Evolutionary conservation across 1,140 invertebrate species (phyloP).

Genomic region (Ridgeia piscesae): DNA sequence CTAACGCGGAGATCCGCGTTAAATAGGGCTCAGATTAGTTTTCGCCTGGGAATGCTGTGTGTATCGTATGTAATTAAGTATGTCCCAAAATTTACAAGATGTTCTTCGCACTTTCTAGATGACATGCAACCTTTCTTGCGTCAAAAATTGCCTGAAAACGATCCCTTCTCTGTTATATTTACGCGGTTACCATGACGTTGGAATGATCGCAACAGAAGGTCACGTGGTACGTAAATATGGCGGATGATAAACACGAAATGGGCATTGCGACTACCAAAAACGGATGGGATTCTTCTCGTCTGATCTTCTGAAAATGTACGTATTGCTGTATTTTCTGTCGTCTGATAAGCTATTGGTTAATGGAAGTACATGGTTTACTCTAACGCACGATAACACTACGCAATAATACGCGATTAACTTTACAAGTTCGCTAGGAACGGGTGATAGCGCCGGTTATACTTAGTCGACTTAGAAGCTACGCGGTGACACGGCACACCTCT

Average conservation of each 20-base stretch:
- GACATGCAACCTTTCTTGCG: neutral
- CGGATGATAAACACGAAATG: neutral
- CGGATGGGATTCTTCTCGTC: neutral
- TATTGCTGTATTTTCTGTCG: neutral
- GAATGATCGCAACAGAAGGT: conserved; percentile 4
- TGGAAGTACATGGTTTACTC: neutral
- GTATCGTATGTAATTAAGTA: too few relatives aligned
- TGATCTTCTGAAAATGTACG: neutral
- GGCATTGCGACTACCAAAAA: neutral
- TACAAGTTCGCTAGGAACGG: neutral
- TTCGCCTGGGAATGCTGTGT: too few relatives aligned
- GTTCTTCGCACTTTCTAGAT: neutral
- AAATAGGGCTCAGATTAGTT: too few relatives aligned
- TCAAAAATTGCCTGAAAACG: neutral
- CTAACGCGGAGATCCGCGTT: too few relatives aligned
- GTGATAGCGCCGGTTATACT: neutral
- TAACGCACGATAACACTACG: neutral
- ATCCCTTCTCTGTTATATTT: neutral
- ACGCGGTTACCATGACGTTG: neutral
- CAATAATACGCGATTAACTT: neutral
- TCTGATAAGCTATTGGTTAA: neutral
- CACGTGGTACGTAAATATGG: conserved; percentile 4
- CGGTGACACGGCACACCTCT: neutral
- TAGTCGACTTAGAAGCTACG: too few relatives aligned
- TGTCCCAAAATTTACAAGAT: neutral